Percentiles rank a stretch among this genome's conserved stretches.
phyloP scores from a whole-genome alignment of 2,888 invertebrate species.

The Cylindroiulus punctatus region DNA sequence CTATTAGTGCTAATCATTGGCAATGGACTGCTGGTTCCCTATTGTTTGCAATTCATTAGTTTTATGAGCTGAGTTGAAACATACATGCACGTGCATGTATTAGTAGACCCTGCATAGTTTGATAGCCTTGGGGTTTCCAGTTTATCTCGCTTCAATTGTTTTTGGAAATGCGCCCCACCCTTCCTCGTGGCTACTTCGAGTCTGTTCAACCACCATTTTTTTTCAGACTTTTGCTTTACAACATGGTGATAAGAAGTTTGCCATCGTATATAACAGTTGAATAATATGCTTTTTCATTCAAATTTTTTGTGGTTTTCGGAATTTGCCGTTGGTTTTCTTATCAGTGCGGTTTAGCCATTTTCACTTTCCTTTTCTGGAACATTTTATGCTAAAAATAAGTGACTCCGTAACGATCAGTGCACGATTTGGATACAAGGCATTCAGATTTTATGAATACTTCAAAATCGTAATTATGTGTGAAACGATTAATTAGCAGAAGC shows the following conservation, averaged over 20 bases:
- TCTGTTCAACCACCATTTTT: conserved; percentile 38
- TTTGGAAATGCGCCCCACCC: background rate
- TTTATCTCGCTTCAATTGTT: conserved; percentile 45
- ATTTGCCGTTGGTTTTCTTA: conserved; percentile 6
- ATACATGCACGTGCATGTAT: too few species aligned
- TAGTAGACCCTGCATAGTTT: background rate
- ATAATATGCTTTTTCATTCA: background rate
- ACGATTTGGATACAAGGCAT: background rate
- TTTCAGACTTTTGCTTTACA: background rate
- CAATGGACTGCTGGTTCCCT: background rate
- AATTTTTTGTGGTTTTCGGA: conserved; percentile 1
- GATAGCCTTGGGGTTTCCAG: conserved; percentile 21
- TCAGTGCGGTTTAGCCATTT: background rate
- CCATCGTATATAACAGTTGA: background rate
- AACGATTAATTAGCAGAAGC: background rate
- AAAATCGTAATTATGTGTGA: conserved; percentile 22
- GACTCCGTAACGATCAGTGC: background rate
- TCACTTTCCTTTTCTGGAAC: background rate
- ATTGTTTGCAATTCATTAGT: background rate
- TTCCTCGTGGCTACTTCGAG: conserved; percentile 24
- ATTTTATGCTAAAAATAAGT: background rate
- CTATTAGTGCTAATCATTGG: background rate
- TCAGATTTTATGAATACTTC: background rate
- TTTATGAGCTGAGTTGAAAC: background rate
- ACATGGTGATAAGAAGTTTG: background rate